phyloP scores from a whole-genome alignment of 2,797 vertebrate species.

The Gadopsis marmoratus region DNA sequence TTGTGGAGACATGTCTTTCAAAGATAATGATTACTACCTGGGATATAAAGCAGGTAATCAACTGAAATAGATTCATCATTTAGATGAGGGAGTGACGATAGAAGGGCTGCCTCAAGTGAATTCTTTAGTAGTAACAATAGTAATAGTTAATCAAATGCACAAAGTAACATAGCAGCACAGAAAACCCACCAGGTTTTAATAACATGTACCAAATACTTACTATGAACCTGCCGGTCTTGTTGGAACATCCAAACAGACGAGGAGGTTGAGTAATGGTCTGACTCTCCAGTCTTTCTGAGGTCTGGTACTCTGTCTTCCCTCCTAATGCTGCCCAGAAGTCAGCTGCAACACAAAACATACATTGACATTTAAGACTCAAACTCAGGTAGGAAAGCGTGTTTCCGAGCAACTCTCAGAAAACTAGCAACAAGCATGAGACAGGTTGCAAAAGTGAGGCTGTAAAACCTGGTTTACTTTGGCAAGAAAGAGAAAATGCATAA shows the following conservation, averaged over 20 bases:
- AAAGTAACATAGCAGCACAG: background rate
- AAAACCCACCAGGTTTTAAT: background rate
- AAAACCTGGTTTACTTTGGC: background rate
- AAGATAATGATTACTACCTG: background rate
- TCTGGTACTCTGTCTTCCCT: slow-evolving; percentile 89
- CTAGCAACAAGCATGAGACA: background rate
- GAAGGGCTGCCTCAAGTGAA: background rate
- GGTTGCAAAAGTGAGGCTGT: background rate
- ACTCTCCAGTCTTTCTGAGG: slow-evolving; percentile 86
- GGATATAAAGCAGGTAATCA: background rate
- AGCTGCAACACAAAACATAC: slow-evolving; percentile 78
- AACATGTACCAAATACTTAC: slow-evolving; percentile 79
- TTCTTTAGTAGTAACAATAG: too few species aligned
- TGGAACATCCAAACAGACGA: slow-evolving; percentile 92
- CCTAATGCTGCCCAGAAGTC: slow-evolving; percentile 90
- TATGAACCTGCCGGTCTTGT: slow-evolving; percentile 91
- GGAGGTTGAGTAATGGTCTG: slow-evolving; percentile 81
- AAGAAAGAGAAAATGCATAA: too few species aligned
- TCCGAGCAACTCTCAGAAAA: background rate
- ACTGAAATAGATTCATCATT: background rate
- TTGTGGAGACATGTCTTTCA: background rate
- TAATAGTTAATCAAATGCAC: too few species aligned
- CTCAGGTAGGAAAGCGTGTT: background rate
- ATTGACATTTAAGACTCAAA: background rate
- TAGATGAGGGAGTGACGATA: background rate